Evolutionary conservation across 2,888 invertebrate genomes (phyloP), one percentile per base, ranked within the genome.

Genomic region (Epiblema foenella): DNA sequence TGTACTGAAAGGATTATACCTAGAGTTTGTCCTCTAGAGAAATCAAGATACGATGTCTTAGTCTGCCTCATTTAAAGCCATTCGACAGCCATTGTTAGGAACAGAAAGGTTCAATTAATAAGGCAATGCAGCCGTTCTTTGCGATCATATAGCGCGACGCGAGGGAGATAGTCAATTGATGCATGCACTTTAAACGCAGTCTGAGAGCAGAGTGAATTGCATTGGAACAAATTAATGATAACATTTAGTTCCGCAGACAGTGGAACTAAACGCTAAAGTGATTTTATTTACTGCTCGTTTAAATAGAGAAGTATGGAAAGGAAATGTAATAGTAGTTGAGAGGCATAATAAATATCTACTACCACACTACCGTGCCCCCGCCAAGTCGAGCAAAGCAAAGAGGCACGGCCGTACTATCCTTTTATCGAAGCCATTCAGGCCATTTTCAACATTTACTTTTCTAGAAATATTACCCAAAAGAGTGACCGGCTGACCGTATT

Each of bases 1-100:
- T 49, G 15, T 66, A 57, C 42, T 24, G 18, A 39, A 33, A 60
- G 29, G 10, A 20, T 46, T 42, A 29, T 51, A 46, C n/a, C 66
- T 11, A 60, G 20, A 29, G 59, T 54, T 54, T 42, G 52, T 52
- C 64, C 70, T 60, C 70, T 39, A 66, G 70, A 70, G 70, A 70
- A 70, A 70, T 70, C 70, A 70, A 66, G 54, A 65, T 62, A 59
- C 37, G 66, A 60, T 59, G 54, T 60, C 59, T 54, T 24, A 54
- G 65, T 54, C 24, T 17, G 70, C 37, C 37, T 20, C 58, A 52
- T 24, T 60, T 71, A 66, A 62, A 62, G n/a, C n/a, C n/a, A n/a
- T n/a, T n/a, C n/a, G n/a, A n/a, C n/a, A n/a, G n/a, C n/a, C 56
- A 56, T 56, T 62, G 37, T 66, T 49, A 60, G 66, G 20, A 56